Evolutionary conservation across 2,113 vertebrate species (phyloP).

Genomic region (Dromas ardeola): DNA sequence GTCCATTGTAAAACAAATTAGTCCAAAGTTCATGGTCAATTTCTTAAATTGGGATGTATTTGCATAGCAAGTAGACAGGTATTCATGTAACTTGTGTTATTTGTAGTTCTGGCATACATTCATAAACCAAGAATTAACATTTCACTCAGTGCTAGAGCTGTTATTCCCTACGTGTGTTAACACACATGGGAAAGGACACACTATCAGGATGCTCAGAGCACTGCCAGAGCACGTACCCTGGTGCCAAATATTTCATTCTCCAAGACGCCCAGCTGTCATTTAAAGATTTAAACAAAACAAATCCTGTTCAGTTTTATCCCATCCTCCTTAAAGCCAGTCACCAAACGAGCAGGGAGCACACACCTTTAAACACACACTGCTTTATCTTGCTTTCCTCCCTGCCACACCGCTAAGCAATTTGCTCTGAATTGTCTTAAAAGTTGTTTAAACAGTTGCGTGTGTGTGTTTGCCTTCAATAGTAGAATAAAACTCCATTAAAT

Average conservation of each 20-base stretch:
- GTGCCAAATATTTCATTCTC: not conserved
- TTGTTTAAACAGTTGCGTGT: not conserved
- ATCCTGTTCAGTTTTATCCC: not conserved
- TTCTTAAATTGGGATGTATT: conserved; percentile 18
- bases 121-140: not conserved
- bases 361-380: not conserved
- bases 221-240: not conserved
- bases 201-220: not conserved
- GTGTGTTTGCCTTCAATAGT: not conserved
- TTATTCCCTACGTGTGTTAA: not conserved
- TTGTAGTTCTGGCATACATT: not conserved
- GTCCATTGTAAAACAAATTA: not conserved
- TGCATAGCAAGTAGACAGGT: conserved; percentile 4
- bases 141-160: not conserved
- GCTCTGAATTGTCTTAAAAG: not conserved
- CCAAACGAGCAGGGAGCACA: not conserved
- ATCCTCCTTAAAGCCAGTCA: not conserved
- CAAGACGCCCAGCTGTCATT: not conserved
- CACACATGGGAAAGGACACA: not conserved
- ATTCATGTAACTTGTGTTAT: not conserved
- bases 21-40: not conserved
- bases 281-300: not conserved
- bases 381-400: not conserved
- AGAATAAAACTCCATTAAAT: conserved; percentile 8
- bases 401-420: not conserved